A percentile compares a stretch with the other conserved stretches of the same genome.
Conservation (phyloP, 2,888 invertebrate genomes). For the Morpho helenor region DNA sequence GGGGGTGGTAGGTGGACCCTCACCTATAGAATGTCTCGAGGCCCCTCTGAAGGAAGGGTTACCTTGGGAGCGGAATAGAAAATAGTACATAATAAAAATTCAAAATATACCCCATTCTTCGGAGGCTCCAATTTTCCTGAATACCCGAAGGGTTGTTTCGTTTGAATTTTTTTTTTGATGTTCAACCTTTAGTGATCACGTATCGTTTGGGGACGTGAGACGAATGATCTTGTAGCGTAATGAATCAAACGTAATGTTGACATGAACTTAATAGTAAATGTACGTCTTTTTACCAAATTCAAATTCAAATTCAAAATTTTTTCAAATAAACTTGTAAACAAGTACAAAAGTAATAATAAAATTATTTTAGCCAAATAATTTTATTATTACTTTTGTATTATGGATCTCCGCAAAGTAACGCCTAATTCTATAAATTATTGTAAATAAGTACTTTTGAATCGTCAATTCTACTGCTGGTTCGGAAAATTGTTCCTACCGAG, state of each 20-base stretch:
- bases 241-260: constrained; percentile 16
- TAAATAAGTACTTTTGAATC: too few relatives aligned
- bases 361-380: too few relatives aligned
- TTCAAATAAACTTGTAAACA: too few relatives aligned
- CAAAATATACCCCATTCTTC: constrained; percentile 66
- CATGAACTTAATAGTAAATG: too few relatives aligned
- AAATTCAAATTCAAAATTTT: too few relatives aligned
- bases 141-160: constrained; percentile 56
- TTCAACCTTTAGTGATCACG: constrained; percentile 38
- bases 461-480: too few relatives aligned
- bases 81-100: constrained; percentile 79
- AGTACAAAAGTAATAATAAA: too few relatives aligned
- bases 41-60: constrained; percentile 71
- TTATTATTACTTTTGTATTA: too few relatives aligned
- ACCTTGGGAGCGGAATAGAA: constrained; percentile 75
- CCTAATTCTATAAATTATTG: too few relatives aligned
- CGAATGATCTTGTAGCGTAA: constrained; percentile 22
- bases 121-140: constrained; percentile 67
- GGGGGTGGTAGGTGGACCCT: constrained; percentile 38
- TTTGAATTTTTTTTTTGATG: constrained; percentile 48
- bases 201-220: constrained; percentile 27
- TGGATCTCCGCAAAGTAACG: too few relatives aligned
- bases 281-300: too few relatives aligned
- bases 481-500: too few relatives aligned
- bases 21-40: constrained; percentile 68